Percentiles rank a stretch among this genome's conserved stretches.
Conservation (phyloP, 2,797 vertebrate genomes). For the Cuniculus paca region DNA sequence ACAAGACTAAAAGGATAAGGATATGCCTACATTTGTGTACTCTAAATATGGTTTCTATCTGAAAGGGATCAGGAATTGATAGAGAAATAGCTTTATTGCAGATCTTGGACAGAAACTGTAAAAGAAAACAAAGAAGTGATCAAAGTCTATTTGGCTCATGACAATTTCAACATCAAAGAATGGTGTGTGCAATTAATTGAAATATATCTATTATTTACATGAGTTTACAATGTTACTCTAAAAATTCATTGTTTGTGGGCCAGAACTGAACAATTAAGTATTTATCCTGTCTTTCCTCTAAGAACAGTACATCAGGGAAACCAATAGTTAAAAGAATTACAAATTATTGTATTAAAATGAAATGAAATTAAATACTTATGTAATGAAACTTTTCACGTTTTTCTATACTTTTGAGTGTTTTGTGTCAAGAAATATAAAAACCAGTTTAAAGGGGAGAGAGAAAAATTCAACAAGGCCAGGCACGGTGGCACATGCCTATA, state of each 20-base stretch:
- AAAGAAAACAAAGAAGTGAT: slow-evolving; percentile 51
- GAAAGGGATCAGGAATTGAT: slow-evolving; percentile 50
- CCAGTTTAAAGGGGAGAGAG: neutral
- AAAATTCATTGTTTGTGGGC: slow-evolving; percentile 16
- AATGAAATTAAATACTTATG: slow-evolving; percentile 19
- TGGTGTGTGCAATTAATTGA: slow-evolving; percentile 15
- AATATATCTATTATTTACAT: slow-evolving; percentile 57
- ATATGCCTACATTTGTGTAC: neutral
- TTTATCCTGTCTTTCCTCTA: slow-evolving; percentile 54
- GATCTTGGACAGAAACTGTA: slow-evolving; percentile 30
- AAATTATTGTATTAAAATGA: slow-evolving; percentile 36
- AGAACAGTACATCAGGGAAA: slow-evolving; percentile 11
- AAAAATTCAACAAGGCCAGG: neutral
- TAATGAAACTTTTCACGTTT: slow-evolving; percentile 46
- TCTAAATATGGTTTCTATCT: slow-evolving; percentile 54
- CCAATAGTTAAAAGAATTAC: neutral
- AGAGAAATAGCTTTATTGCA: slow-evolving; percentile 38
- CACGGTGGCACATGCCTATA: neutral
- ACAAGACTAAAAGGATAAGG: slow-evolving; percentile 24
- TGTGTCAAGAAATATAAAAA: slow-evolving; percentile 42
- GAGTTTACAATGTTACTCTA: slow-evolving; percentile 57
- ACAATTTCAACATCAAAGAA: slow-evolving; percentile 11
- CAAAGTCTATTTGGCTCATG: slow-evolving; percentile 24
- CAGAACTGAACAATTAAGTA: slow-evolving; percentile 43
- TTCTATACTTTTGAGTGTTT: slow-evolving; percentile 48